Percentiles rank a stretch among this genome's conserved stretches.
Evolutionary conservation across 2,888 invertebrate genomes (phyloP).

Genomic region (Drosophila histrio): DNA sequence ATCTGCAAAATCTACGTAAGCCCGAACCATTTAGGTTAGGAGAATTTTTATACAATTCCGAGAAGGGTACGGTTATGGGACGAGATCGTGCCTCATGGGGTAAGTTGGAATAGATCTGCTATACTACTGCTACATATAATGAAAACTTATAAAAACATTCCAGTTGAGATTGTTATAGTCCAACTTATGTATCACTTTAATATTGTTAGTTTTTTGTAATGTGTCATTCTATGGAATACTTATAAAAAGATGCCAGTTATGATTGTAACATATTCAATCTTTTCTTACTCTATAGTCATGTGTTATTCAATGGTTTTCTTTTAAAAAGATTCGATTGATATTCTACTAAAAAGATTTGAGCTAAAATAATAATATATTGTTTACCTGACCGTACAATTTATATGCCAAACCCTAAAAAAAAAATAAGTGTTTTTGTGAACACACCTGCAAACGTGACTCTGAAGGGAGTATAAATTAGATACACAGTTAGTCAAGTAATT

Average conservation of each 20-base stretch:
- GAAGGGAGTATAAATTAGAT: not conserved
- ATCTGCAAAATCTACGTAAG: constrained; percentile 75
- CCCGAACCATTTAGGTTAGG: constrained; percentile 79
- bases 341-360: not conserved
- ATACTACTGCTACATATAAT: too few relatives aligned
- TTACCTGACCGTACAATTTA: not conserved
- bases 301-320: too few relatives aligned
- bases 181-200: too few relatives aligned
- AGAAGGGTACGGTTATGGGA: constrained; percentile 87
- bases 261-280: not conserved
- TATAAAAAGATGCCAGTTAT: not conserved
- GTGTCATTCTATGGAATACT: not conserved
- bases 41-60: constrained; percentile 85
- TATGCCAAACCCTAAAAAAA: not conserved
- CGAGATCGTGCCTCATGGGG: constrained; percentile 88
- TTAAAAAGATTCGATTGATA: not conserved
- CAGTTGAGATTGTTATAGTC: too few relatives aligned
- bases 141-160: too few relatives aligned
- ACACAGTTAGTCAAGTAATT: too few relatives aligned
- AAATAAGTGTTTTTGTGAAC: not conserved
- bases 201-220: too few relatives aligned
- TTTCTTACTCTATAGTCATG: too few relatives aligned
- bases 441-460: constrained; percentile 18
- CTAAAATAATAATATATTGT: not conserved
- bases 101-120: too few relatives aligned